phyloP scores from a whole-genome alignment of 2,888 invertebrate genomes.

The Gerris lacustris region DNA sequence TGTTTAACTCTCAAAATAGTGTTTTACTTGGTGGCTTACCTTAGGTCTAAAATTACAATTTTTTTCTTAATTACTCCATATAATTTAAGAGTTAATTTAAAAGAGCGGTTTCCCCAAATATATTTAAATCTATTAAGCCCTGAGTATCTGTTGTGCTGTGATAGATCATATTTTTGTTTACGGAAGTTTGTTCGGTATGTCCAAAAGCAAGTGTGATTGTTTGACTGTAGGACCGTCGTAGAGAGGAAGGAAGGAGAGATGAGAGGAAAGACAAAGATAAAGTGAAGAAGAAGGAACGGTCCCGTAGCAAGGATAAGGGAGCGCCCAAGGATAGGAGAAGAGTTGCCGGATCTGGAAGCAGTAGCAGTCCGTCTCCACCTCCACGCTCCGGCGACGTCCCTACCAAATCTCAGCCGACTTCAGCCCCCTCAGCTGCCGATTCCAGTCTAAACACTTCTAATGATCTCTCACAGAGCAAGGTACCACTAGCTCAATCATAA shows the following conservation, averaged over 20 bases:
- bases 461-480: background rate
- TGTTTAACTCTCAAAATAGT: too few relatives aligned
- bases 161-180: too few relatives aligned
- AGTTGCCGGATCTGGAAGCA: conserved; percentile 25
- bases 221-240: conserved; percentile 11
- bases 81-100: too few relatives aligned
- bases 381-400: background rate
- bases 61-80: too few relatives aligned
- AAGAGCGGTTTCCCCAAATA: too few relatives aligned
- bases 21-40: too few relatives aligned
- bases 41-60: too few relatives aligned
- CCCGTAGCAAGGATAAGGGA: conserved; percentile 27
- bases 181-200: too few relatives aligned
- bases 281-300: conserved; percentile 21
- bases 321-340: conserved; percentile 28
- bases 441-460: background rate
- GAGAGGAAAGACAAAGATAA: conserved; percentile 27
- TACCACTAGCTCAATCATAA: background rate
- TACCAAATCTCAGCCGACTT: background rate
- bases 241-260: conserved; percentile 19
- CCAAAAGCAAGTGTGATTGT: too few relatives aligned
- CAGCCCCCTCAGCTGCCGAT: background rate
- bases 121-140: too few relatives aligned
- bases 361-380: conserved; percentile 28
- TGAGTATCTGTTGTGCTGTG: too few relatives aligned